Evolutionary conservation across 2,113 vertebrate genomes (phyloP).

Genomic region (Prochilodus magdalenae): DNA sequence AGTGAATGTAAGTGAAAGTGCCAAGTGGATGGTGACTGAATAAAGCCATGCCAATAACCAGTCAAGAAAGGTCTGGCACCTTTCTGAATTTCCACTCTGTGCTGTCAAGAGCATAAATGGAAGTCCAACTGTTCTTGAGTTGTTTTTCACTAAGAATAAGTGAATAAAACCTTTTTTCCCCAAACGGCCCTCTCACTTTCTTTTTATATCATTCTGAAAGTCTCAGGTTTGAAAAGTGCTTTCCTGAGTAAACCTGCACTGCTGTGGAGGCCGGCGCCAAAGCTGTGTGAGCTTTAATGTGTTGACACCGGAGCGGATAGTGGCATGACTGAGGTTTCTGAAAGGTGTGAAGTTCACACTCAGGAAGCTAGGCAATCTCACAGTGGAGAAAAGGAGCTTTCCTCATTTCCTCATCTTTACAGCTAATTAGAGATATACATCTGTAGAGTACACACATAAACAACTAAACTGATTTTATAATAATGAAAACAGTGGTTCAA

Average conservation of each 20-base stretch:
- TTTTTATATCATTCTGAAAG: constrained; percentile 7
- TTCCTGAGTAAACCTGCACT: background rate
- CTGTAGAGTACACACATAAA: too few species aligned
- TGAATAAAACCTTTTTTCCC: background rate
- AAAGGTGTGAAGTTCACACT: constrained; percentile 38
- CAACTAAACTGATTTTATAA: too few species aligned
- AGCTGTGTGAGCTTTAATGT: background rate
- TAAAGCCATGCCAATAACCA: too few species aligned
- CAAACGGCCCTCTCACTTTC: background rate
- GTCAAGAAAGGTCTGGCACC: too few species aligned
- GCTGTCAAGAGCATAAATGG: too few species aligned
- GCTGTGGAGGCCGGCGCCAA: background rate
- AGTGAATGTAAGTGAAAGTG: too few species aligned
- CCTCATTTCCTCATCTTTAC: too few species aligned
- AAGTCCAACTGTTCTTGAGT: background rate
- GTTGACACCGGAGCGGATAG: background rate
- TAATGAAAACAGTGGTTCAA: too few species aligned
- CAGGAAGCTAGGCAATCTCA: background rate
- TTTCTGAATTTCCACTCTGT: too few species aligned
- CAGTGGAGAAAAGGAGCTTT: background rate
- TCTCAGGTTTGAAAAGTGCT: constrained; percentile 10
- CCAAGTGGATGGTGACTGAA: too few species aligned
- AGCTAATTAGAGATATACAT: too few species aligned
- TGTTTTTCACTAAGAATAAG: background rate
- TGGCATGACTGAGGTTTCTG: background rate